These are phyloP conservation scores for Gymnobelideus leadbeateri DNA, from an alignment of 2,113 vertebrate species.

Conservation along the genomic window DNA sequence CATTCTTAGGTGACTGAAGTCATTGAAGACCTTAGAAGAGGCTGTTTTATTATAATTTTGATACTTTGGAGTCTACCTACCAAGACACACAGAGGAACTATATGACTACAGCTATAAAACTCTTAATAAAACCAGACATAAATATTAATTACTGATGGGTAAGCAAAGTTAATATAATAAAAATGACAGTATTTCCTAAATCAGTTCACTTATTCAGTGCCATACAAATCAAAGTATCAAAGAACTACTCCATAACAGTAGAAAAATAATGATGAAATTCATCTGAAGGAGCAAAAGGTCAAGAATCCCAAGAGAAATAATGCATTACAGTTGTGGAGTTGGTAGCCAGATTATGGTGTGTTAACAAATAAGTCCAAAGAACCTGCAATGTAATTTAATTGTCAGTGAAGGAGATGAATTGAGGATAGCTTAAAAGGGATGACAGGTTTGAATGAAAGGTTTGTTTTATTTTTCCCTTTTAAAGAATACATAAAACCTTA, in stretches of 20 bases:
- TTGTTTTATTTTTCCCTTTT: no score
- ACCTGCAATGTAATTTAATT: no score
- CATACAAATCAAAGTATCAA: neutral
- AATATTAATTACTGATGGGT: neutral
- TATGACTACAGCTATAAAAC: neutral
- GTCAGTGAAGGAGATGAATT: no score
- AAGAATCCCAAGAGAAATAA: no score
- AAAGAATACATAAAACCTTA: no score
- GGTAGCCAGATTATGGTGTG: no score
- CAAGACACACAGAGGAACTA: neutral
- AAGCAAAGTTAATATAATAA: neutral
- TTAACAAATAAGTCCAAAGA: no score
- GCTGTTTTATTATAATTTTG: neutral
- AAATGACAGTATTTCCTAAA: neutral
- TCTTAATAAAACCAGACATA: neutral
- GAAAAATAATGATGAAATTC: no score
- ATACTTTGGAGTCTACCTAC: neutral
- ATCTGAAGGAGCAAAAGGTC: no score
- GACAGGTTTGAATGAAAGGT: no score
- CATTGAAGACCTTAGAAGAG: neutral
- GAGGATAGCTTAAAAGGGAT: no score
- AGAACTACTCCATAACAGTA: neutral
- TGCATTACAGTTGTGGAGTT: no score
- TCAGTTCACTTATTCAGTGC: neutral
- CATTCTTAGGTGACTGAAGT: neutral